phyloP scores from a whole-genome alignment of 2,113 vertebrate genomes.

The Vidua macroura region DNA sequence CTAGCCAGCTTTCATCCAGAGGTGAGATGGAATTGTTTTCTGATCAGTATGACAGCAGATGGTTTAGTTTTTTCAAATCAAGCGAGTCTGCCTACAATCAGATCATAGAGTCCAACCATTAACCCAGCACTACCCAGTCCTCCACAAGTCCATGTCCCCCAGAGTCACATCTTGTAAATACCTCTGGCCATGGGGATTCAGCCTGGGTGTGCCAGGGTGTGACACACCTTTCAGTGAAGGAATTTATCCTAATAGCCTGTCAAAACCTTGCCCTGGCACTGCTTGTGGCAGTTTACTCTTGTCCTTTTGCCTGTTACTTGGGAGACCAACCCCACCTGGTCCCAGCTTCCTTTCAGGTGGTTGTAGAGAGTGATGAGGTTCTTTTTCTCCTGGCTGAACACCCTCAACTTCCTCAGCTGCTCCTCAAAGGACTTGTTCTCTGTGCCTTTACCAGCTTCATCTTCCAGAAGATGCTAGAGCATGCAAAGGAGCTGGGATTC shows the following conservation, averaged over 20 bases:
- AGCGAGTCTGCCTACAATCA: neutral
- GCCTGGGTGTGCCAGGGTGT: neutral
- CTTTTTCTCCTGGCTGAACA: neutral
- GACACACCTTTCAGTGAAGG: neutral
- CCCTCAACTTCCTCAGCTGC: neutral
- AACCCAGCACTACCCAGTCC: neutral
- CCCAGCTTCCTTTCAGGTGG: neutral
- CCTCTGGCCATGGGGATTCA: neutral
- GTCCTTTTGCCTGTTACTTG: neutral
- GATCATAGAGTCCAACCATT: rapidly evolving
- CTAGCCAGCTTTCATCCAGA: neutral
- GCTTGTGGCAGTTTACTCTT: neutral
- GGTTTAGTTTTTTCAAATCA: neutral
- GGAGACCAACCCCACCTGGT: neutral
- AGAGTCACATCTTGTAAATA: neutral
- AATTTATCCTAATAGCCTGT: too few species aligned
- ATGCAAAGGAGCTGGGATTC: neutral
- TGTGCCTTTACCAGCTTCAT: neutral
- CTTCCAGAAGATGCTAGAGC: neutral
- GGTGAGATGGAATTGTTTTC: neutral
- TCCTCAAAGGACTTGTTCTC: neutral
- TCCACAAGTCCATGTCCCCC: neutral
- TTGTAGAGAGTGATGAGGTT: neutral
- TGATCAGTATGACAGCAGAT: neutral
- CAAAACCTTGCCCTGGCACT: neutral